These are phyloP conservation scores for Euura saliciscinereae DNA, from an alignment of 1,140 invertebrate genomes.

Conservation along the genomic window DNA sequence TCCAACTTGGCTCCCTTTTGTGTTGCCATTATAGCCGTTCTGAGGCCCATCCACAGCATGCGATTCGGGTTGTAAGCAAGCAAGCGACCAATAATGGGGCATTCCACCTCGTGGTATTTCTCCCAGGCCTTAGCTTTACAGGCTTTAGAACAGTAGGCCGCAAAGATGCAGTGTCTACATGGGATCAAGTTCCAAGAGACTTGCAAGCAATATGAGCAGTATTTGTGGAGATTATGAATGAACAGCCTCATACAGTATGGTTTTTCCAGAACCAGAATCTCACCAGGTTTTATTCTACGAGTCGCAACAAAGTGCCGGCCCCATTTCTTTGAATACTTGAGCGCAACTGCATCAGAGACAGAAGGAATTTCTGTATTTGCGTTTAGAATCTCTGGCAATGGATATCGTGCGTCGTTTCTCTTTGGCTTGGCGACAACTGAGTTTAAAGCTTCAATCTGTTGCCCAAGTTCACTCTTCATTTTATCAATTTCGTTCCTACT, in stretches of 20 bases:
- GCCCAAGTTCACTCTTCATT: conserved; percentile 12
- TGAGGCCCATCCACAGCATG: conserved; percentile 69
- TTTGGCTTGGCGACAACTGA: neutral
- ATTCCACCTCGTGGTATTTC: conserved; percentile 78
- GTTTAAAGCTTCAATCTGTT: neutral
- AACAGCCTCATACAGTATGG: conserved; percentile 74
- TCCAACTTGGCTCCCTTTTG: conserved; percentile 58
- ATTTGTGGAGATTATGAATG: conserved; percentile 63
- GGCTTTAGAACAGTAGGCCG: conserved; percentile 73
- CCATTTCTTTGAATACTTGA: conserved; percentile 62
- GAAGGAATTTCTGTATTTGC: conserved; percentile 59
- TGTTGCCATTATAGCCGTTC: conserved; percentile 65
- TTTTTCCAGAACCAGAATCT: conserved; percentile 80
- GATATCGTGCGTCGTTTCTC: neutral
- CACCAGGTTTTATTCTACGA: conserved; percentile 71
- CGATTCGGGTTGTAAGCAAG: conserved; percentile 61
- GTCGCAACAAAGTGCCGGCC: conserved; percentile 71
- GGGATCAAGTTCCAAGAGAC: conserved; percentile 67
- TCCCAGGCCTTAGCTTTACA: conserved; percentile 69
- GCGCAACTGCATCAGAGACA: conserved; percentile 65
- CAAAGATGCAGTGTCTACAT: conserved; percentile 67
- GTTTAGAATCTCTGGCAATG: conserved; percentile 17
- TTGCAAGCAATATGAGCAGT: conserved; percentile 79
- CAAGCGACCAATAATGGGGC: conserved; percentile 68
- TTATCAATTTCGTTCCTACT: neutral